Conservation (phyloP, 2,888 invertebrate species). For the Amphimallon solstitiale region DNA sequence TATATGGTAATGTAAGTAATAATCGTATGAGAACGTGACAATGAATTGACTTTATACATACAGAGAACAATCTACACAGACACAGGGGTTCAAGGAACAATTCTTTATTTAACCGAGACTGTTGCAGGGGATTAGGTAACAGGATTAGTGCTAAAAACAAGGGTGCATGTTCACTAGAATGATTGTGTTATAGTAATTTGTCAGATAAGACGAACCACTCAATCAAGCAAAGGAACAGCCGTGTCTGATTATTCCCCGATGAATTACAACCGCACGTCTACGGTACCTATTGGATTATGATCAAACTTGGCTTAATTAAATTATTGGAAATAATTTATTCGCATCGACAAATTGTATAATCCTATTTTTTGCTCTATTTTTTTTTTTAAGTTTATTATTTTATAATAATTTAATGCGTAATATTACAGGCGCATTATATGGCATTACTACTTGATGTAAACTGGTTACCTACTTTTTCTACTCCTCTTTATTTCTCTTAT, state of each 20-base stretch:
- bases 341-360: too few relatives aligned
- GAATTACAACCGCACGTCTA: conserved; percentile 47
- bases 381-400: too few relatives aligned
- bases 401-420: too few relatives aligned
- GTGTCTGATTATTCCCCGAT: conserved; percentile 47
- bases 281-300: conserved; percentile 40
- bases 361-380: too few relatives aligned
- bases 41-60: too few relatives aligned
- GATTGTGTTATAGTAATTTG: conserved; percentile 47
- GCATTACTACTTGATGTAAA: too few relatives aligned
- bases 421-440: too few relatives aligned
- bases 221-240: conserved; percentile 44
- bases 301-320: conserved; percentile 44
- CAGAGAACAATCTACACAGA: too few relatives aligned
- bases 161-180: conserved; percentile 47
- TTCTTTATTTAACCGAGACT: conserved; percentile 18
- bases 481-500: too few relatives aligned
- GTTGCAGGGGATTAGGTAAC: conserved; percentile 42
- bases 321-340: conserved; percentile 43
- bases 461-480: too few relatives aligned
- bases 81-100: not conserved
- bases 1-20: too few relatives aligned
- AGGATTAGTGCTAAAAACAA: conserved; percentile 44
- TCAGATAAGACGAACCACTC: conserved; percentile 50
- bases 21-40: too few relatives aligned